These are phyloP conservation scores for Rotaria magnacalcarata DNA, from an alignment of 2,888 invertebrate species.

Conservation along the genomic window DNA sequence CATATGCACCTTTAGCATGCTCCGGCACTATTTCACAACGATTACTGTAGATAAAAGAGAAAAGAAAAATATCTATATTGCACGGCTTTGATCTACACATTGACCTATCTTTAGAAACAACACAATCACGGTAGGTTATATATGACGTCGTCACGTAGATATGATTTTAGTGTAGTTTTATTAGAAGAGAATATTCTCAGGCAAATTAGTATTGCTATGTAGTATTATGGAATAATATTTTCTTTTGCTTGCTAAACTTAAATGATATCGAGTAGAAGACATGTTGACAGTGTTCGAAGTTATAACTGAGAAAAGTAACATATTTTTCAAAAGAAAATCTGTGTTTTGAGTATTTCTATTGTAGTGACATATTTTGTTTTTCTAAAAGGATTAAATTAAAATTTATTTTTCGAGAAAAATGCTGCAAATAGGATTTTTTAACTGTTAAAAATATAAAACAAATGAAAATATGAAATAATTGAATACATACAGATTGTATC, in stretches of 20 bases:
- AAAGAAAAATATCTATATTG: background rate
- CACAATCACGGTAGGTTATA: background rate
- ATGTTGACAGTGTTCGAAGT: too few relatives aligned
- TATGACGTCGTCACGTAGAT: background rate
- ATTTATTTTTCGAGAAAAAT: too few relatives aligned
- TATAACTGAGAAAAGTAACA: too few relatives aligned
- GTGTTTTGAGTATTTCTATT: too few relatives aligned
- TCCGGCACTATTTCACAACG: background rate
- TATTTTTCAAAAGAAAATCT: too few relatives aligned
- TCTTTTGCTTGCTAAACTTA: too few relatives aligned
- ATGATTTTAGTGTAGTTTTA: background rate
- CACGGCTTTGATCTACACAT: background rate
- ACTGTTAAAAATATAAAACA: background rate
- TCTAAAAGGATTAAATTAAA: too few relatives aligned
- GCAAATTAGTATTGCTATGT: background rate
- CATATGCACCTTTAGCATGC: background rate
- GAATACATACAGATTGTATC: background rate
- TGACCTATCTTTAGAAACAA: background rate
- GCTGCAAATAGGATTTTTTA: background rate
- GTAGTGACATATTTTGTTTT: too few relatives aligned
- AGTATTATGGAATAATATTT: background rate
- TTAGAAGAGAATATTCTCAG: background rate
- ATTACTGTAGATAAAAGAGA: background rate
- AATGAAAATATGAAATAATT: background rate
- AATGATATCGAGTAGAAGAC: background rate